Evolutionary conservation across 2,797 vertebrate species (phyloP).

Genomic region (Rhinophrynus dorsalis): DNA sequence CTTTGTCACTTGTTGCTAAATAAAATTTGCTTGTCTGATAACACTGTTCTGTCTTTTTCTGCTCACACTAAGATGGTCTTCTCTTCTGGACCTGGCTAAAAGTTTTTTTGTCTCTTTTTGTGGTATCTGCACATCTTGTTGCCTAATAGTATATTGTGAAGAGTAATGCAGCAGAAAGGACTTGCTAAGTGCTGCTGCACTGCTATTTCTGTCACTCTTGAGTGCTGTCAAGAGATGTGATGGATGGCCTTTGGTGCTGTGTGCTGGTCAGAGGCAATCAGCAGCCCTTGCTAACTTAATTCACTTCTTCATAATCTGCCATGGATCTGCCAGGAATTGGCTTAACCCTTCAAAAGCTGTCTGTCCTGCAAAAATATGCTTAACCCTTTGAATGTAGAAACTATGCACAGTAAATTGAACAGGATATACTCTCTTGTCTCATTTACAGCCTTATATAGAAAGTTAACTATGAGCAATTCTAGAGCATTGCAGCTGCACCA

Average conservation of each 20-base stretch:
- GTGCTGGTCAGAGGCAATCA: slow-evolving; percentile 44
- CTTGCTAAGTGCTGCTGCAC: slow-evolving; percentile 22
- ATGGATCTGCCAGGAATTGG: slow-evolving; percentile 32
- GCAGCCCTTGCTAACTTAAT: slow-evolving; percentile 44
- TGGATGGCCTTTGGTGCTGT: slow-evolving; percentile 21
- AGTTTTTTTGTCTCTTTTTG: slow-evolving; percentile 1
- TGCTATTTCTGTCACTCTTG: slow-evolving; percentile 21
- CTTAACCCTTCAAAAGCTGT: slow-evolving; percentile 30
- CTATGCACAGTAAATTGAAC: background rate
- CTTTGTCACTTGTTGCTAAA: too few species aligned
- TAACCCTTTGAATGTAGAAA: slow-evolving; percentile 2
- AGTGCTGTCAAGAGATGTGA: slow-evolving; percentile 14
- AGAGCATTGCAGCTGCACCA: too few species aligned
- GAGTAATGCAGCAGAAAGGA: slow-evolving; percentile 22
- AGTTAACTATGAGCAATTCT: too few species aligned
- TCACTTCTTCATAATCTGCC: slow-evolving; percentile 48
- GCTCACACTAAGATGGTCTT: slow-evolving; percentile 1
- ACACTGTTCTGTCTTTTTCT: background rate
- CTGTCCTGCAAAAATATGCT: slow-evolving; percentile 10
- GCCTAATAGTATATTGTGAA: slow-evolving; percentile 40
- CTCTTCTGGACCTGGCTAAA: slow-evolving; percentile 12
- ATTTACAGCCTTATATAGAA: too few species aligned
- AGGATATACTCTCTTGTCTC: background rate
- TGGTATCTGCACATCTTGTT: slow-evolving; percentile 25
- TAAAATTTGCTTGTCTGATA: too few species aligned